Conservation (phyloP, 2,113 vertebrate species). For the Patagioenas fasciata region DNA sequence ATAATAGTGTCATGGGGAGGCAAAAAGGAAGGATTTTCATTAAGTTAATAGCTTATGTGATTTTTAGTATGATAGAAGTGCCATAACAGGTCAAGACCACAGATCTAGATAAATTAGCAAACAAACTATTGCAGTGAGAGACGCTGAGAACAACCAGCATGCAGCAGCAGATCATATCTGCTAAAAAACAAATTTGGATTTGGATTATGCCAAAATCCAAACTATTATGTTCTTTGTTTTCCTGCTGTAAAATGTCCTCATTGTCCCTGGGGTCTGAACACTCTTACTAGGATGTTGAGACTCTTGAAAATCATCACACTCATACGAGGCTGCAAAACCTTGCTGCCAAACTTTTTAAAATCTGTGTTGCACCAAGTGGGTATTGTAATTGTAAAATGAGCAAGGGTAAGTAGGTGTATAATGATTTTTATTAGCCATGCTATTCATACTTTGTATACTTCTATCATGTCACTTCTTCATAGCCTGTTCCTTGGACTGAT, state of each 20-base stretch:
- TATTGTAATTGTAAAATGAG: neutral
- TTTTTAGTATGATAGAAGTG: neutral
- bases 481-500: neutral
- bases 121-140: neutral
- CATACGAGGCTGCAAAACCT: neutral
- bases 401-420: neutral
- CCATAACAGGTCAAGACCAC: neutral
- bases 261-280: neutral
- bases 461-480: neutral
- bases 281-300: neutral
- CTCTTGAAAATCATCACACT: neutral
- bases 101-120: neutral
- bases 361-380: neutral
- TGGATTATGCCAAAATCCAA: neutral
- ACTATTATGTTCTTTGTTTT: neutral
- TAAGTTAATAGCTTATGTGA: neutral
- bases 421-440: neutral
- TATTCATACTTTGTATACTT: neutral
- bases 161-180: neutral
- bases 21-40: neutral
- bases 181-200: neutral
- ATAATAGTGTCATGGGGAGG: neutral
- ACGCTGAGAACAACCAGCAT: neutral
- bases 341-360: neutral
- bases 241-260: neutral